These are phyloP conservation scores for Onychostruthus taczanowskii DNA, from an alignment of 2,113 vertebrate species.

Conservation along the genomic window DNA sequence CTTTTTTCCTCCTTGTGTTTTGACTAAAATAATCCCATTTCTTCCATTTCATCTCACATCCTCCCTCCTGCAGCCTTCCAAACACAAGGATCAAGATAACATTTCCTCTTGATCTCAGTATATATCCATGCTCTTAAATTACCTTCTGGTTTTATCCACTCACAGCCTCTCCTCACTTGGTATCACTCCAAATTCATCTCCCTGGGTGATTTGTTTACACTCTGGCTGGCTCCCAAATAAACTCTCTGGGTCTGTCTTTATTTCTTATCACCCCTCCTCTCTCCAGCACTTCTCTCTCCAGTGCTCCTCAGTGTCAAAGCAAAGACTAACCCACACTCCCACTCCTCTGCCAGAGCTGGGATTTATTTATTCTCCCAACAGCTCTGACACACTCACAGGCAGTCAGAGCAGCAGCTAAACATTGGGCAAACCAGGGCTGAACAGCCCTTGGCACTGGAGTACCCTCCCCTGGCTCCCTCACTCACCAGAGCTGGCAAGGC, in stretches of 20 bases:
- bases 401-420: neutral
- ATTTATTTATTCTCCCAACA: neutral
- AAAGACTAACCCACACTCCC: neutral
- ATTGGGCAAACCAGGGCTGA: neutral
- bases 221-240: slow-evolving; percentile 9
- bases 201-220: slow-evolving; percentile 8
- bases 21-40: neutral
- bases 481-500: neutral
- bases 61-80: slow-evolving; percentile 10
- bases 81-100: slow-evolving; percentile 2
- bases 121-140: neutral
- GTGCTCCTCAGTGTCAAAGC: neutral
- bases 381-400: neutral
- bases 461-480: neutral
- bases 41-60: neutral
- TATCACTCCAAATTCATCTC: slow-evolving; percentile 11
- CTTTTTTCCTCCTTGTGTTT: neutral
- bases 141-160: neutral
- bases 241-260: neutral
- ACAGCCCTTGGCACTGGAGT: fast-evolving
- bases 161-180: neutral
- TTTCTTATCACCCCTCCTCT: neutral
- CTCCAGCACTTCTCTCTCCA: neutral
- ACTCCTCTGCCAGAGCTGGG: neutral
- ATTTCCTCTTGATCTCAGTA: slow-evolving; percentile 5